These are phyloP conservation scores for Ariolimax columbianus DNA, from an alignment of 2,888 invertebrate species.

Conservation along the genomic window DNA sequence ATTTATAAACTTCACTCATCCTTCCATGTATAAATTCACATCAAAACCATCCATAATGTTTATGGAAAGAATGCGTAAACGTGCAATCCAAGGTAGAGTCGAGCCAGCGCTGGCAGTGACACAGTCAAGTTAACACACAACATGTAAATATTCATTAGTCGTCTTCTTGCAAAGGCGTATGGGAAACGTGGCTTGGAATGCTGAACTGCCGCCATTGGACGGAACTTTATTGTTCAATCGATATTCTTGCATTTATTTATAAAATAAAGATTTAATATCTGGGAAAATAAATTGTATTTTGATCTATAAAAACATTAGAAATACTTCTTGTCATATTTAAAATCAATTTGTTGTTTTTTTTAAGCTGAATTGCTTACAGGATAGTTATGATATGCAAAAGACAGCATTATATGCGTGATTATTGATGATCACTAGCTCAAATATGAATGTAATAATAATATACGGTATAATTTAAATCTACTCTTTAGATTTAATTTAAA, in stretches of 20 bases:
- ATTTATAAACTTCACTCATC: conserved; percentile 24
- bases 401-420: no score
- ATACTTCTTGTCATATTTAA: no score
- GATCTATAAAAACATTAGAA: no score
- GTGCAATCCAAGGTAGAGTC: not conserved
- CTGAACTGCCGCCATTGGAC: conserved; percentile 50
- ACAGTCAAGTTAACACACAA: conserved; percentile 50
- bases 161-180: conserved; percentile 57
- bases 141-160: conserved; percentile 66
- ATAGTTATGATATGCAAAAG: no score
- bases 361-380: no score
- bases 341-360: no score
- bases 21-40: conserved; percentile 24
- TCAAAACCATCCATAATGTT: conserved; percentile 17
- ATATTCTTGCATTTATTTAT: not conserved
- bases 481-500: no score
- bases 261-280: not conserved
- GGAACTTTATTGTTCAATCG: conserved; percentile 34
- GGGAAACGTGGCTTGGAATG: conserved; percentile 56
- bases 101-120: conserved; percentile 18
- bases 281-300: no score
- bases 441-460: no score
- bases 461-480: no score
- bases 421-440: no score
- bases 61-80: not conserved